Conservation (phyloP, 2,888 invertebrate species). For the Macrostomum cliftonense region DNA sequence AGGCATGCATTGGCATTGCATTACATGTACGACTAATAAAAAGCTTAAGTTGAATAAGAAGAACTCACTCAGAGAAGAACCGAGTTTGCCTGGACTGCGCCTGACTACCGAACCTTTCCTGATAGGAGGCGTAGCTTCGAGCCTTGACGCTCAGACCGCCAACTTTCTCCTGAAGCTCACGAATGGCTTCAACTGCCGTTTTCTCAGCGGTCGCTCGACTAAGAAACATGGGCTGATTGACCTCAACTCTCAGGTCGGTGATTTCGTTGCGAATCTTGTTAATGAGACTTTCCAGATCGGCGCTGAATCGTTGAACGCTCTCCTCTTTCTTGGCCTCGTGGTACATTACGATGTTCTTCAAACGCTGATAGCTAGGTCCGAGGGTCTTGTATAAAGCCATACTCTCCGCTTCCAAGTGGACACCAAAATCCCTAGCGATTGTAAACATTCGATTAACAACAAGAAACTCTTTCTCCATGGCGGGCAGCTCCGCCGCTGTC, state of each 20-base stretch:
- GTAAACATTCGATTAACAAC: slow-evolving; percentile 34
- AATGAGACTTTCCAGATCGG: slow-evolving; percentile 28
- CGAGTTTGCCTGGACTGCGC: too few relatives aligned
- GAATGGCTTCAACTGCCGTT: slow-evolving; percentile 23
- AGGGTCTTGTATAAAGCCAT: slow-evolving; percentile 34
- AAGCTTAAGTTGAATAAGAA: too few relatives aligned
- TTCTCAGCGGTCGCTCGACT: slow-evolving; percentile 26
- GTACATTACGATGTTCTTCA: slow-evolving; percentile 34
- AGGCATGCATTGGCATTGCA: too few relatives aligned
- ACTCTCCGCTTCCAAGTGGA: slow-evolving; percentile 27
- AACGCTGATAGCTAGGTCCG: slow-evolving; percentile 33
- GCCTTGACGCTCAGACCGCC: slow-evolving; percentile 22
- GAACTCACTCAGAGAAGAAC: background rate
- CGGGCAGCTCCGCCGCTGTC: slow-evolving; percentile 31
- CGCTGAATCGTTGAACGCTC: slow-evolving; percentile 33
- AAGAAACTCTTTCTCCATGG: slow-evolving; percentile 31
- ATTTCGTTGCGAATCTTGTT: slow-evolving; percentile 24
- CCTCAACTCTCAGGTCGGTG: slow-evolving; percentile 22
- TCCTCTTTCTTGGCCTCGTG: slow-evolving; percentile 38
- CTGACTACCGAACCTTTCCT: slow-evolving; percentile 30
- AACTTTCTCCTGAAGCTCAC: slow-evolving; percentile 11
- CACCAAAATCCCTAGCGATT: slow-evolving; percentile 29
- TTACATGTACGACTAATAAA: too few relatives aligned
- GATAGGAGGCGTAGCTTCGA: slow-evolving; percentile 34
- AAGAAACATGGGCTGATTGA: slow-evolving; percentile 23